phyloP scores from a whole-genome alignment of 2,888 invertebrate genomes.

The Habroteleia sp. region DNA sequence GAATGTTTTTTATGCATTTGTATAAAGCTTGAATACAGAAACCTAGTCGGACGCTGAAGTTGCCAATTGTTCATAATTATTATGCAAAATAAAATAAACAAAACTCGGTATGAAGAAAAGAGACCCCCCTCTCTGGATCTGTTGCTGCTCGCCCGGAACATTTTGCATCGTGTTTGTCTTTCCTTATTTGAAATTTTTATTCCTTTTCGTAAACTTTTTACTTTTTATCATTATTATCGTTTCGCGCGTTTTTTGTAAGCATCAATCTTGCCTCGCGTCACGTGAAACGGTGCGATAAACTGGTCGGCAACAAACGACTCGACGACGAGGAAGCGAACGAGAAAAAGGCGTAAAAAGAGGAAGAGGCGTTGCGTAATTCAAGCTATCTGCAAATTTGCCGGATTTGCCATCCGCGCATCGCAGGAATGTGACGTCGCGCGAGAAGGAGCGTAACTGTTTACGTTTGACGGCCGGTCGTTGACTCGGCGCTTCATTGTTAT shows the following conservation, averaged over 20 bases:
- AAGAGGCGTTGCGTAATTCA: slow-evolving; percentile 61
- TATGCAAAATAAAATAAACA: too few relatives aligned
- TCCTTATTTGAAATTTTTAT: slow-evolving; percentile 4
- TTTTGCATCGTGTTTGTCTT: slow-evolving; percentile 1
- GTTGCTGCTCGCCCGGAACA: slow-evolving; percentile 1
- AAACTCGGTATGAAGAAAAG: too few relatives aligned
- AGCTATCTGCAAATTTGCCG: slow-evolving; percentile 64
- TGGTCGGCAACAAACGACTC: slow-evolving; percentile 32
- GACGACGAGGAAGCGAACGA: slow-evolving; percentile 55
- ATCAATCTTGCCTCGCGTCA: slow-evolving; percentile 52
- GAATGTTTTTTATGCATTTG: too few relatives aligned
- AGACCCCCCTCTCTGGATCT: too few relatives aligned
- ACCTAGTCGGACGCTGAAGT: too few relatives aligned
- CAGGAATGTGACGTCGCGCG: slow-evolving; percentile 53
- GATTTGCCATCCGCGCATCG: slow-evolving; percentile 56
- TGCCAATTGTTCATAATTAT: too few relatives aligned
- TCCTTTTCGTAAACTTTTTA: not conserved
- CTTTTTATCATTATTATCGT: slow-evolving; percentile 23
- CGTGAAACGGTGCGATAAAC: slow-evolving; percentile 55
- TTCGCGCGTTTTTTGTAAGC: slow-evolving; percentile 35
- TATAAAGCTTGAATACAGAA: too few relatives aligned
- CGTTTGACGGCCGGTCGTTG: slow-evolving; percentile 60
- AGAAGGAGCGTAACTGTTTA: slow-evolving; percentile 57
- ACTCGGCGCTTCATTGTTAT: slow-evolving; percentile 53
- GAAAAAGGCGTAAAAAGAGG: slow-evolving; percentile 58